Base-by-base conservation (phyloP, 2,888 invertebrate species). In the Neelides folsomi region DNA sequence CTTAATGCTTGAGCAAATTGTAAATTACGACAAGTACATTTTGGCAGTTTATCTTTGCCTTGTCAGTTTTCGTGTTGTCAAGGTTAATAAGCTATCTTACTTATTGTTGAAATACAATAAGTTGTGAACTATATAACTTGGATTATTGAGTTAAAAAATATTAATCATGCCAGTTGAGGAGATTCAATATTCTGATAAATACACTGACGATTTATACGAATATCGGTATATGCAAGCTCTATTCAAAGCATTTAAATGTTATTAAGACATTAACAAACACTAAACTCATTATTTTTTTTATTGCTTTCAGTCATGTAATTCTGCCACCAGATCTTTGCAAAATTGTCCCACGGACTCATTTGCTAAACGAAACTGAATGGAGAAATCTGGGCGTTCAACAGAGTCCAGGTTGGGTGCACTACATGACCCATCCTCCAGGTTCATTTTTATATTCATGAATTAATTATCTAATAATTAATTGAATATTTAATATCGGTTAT, bases 321-420 rank as follows among this genome's bases (percentile, higher is more conserved):
- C 71, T 94, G 35, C 90, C 93, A 2, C 77, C 80, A 15, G 89
- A 92, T 58, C 73, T 92, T 40, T 85, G 88, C 0, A 82, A 83
- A 59, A 72, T 82, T 48, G 89, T 93, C 0, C 93, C 93, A 1
- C 83, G 86, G 68, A 81, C 83, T 0, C 92, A 92, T 68, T 73
- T 93, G 45, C 89, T 94, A 89, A 83, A 87, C 0, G 94, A 94
- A 73, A 82, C 86, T 0, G 93, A 94, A 71, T 94, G 94, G 93
- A 76, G 93, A 55, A 86, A 88, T 71, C 77, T 94, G 1, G 93
- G 93, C 0, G 89, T 94, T 0, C 90, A 92, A 68, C 93, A 93
- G 70, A 89, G 89, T 68, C 89, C 88, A 0, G 86, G 86, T 46
- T 86, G 86, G 86, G 77, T 84, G 1, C 87, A 89, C 71, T 89